A percentile compares a stretch with the other conserved stretches of the same genome.
phyloP scores from a whole-genome alignment of 2,797 vertebrate genomes.

The Xerus rutilus region DNA sequence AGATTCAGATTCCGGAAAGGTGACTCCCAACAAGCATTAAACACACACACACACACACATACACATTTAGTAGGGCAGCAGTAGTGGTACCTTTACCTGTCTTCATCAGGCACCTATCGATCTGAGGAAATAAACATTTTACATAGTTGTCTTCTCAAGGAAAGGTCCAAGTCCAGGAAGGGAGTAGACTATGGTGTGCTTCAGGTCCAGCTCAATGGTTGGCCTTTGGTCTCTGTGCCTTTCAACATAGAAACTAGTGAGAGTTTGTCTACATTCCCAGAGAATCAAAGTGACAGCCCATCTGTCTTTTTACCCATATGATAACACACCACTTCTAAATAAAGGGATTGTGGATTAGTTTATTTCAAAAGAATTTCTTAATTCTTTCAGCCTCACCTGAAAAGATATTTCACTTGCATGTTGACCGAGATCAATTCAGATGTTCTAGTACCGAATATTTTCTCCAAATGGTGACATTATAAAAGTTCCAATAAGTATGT shows the following conservation, averaged over 20 bases:
- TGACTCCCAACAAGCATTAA: not conserved
- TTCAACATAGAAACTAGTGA: not conserved
- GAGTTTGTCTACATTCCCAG: not conserved
- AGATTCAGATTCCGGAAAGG: not conserved
- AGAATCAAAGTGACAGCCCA: not conserved
- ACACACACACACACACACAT: not conserved
- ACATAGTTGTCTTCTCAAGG: not conserved
- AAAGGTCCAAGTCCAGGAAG: not conserved
- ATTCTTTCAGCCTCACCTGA: not conserved
- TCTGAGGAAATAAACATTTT: not conserved
- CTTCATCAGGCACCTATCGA: not conserved
- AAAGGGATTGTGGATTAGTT: not conserved
- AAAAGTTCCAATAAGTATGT: not conserved
- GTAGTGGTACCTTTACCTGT: not conserved
- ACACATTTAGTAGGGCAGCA: not conserved
- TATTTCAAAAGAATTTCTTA: not conserved
- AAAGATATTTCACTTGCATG: not conserved
- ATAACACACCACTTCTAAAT: not conserved
- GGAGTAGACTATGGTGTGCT: not conserved
- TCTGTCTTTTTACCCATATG: not conserved
- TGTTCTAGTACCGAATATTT: not conserved
- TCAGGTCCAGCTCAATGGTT: not conserved
- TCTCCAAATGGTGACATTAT: not conserved
- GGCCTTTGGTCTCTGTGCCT: not conserved
- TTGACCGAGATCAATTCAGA: not conserved